These are phyloP conservation scores for Saguinus imperator DNA, from an alignment of 2,113 vertebrate species.

Conservation along the genomic window DNA sequence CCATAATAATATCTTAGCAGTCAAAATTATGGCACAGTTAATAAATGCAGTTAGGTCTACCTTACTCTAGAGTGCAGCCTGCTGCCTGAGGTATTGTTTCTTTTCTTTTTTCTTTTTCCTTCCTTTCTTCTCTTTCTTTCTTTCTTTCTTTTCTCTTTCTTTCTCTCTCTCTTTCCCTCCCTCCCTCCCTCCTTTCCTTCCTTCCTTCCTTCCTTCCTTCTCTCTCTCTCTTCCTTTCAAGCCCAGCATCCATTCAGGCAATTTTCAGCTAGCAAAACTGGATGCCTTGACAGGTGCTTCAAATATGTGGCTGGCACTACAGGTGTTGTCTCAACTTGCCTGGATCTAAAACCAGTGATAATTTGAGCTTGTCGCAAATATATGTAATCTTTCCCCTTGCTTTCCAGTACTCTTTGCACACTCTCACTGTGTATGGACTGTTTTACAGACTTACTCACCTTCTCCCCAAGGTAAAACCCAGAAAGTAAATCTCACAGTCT, in stretches of 20 bases:
- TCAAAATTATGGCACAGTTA: not conserved
- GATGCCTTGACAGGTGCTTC: not conserved
- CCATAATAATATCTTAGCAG: not conserved
- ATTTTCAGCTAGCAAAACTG: not conserved
- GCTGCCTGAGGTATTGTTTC: not conserved
- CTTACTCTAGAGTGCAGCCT: not conserved
- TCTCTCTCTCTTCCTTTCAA: not conserved
- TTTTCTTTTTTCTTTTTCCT: not conserved
- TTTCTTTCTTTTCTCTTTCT: too few species aligned
- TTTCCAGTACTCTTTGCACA: not conserved
- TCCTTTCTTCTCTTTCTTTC: too few species aligned
- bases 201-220: rapidly evolving
- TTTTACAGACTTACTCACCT: not conserved
- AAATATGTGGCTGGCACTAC: not conserved
- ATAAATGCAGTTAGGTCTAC: not conserved
- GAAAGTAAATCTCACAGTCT: not conserved
- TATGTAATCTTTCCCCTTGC: not conserved
- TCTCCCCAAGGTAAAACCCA: not conserved
- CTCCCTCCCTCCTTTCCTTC: too few species aligned
- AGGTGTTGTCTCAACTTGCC: not conserved
- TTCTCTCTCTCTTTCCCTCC: rapidly evolving
- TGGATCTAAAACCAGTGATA: not conserved
- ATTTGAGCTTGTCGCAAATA: not conserved
- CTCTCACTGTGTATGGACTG: not conserved
- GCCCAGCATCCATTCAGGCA: not conserved